A percentile compares a stretch with the other conserved stretches of the same genome.
These are phyloP conservation scores for Hemicrepidius hirtus DNA, from an alignment of 2,888 invertebrate genomes.

Conservation along the genomic window DNA sequence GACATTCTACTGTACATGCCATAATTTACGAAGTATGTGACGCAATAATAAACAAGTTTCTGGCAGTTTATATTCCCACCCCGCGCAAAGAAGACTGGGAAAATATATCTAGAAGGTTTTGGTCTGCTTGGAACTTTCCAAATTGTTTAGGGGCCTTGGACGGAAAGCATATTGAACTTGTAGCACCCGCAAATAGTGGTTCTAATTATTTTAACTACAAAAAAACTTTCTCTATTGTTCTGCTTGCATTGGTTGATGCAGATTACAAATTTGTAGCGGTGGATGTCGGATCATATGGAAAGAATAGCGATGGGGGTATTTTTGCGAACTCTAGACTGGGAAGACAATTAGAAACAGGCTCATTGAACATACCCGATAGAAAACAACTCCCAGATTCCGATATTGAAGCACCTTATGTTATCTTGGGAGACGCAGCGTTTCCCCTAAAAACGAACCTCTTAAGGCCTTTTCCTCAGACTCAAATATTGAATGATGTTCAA, in stretches of 20 bases:
- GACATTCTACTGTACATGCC: constrained; percentile 41
- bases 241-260: constrained; percentile 60
- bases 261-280: constrained; percentile 60
- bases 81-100: constrained; percentile 53
- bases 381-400: too few species aligned
- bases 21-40: constrained; percentile 50
- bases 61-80: constrained; percentile 51
- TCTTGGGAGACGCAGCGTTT: too few species aligned
- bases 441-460: too few species aligned
- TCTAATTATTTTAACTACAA: constrained; percentile 58
- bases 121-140: constrained; percentile 3
- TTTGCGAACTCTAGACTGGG: constrained; percentile 45
- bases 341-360: too few species aligned
- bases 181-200: constrained; percentile 9
- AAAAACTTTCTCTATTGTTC: constrained; percentile 55
- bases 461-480: too few species aligned
- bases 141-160: constrained; percentile 44
- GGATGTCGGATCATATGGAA: constrained; percentile 62
- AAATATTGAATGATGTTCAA: too few species aligned
- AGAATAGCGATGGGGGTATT: constrained; percentile 61
- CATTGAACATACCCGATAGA: too few species aligned
- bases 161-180: not conserved
- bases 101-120: constrained; percentile 43
- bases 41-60: constrained; percentile 45
- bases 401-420: too few species aligned